Base-by-base conservation (phyloP, 1,140 invertebrate species). In the Caerostris extrusa region DNA sequence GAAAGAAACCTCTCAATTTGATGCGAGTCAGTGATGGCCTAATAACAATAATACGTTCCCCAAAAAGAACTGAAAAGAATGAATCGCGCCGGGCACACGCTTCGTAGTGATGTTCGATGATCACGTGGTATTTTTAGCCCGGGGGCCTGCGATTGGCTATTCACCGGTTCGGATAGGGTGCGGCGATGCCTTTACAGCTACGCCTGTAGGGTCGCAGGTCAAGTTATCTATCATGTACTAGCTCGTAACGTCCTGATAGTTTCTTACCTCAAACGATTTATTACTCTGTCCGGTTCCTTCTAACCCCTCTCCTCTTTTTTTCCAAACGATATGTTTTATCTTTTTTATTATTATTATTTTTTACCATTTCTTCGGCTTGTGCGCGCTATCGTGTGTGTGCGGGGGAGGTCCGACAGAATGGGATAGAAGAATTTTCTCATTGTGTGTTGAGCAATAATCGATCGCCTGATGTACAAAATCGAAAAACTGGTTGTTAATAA, bases 401-500 rank as follows among this genome's bases (percentile, higher is more conserved):
- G 92, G 92, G 92, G 92, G 92, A 93, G 92, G 88, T 34, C 64
- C 90, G 55, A 17, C 55, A 90, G 89, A 90, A 90, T 58, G 71
- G 90, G 57, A 53, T 60, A 55, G 83, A 93, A 58, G 83, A 87
- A 93, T 88, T 89, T 89, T 77, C 92, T 89, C 92, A 93, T 93
- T 93, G 92, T 93, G 91, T 83, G 86, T 89, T 82, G 90, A 64
- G 69, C 92, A 93, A 93, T 93, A 93, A 93, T 93, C 92, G 92
- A 93, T 93, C 92, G 92, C 67, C 81, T 57, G 85, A 56, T 82
- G 92, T 89, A 89, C 92, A 93, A 93, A 93, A 93, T 93, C 92
- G 92, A 93, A 93, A 93, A 93, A 93, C 92, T 93, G 92, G 92
- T 93, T 93, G 86, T 82, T 93, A 93, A 93, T 93, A 93, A 93